Evolutionary conservation across 1,140 invertebrate genomes (phyloP), one percentile per base, ranked within the genome.

Genomic region (Trypoxylus dichotomus): DNA sequence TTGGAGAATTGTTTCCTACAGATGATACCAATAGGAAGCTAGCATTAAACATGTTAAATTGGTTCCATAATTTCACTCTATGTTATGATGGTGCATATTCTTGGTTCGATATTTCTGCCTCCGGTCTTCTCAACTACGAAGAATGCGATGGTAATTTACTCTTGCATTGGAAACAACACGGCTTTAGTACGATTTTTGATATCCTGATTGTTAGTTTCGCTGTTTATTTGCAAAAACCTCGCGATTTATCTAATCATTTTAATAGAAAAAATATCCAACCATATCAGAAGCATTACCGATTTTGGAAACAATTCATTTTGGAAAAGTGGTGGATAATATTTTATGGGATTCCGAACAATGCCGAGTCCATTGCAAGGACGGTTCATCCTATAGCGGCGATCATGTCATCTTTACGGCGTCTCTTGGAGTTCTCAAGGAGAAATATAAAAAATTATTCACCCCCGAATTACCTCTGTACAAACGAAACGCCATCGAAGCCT

Each of bases 321-420:
- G 85, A 13, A 88, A 86, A 82, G 85, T 88, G 83, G 89, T 91
- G 1, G 79, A 78, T 0, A 84, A 87, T 76, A 89, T 91, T 1
- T 81, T 84, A 21, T 90, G 87, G 87, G 84, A 86, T 76, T 6
- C 82, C 60, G 78, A 81, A 71, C 78, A 82, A 54, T 81, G 84
- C 24, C 79, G 82, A 8, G 84, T 93, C 1, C 87, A 85, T 11
- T 92, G 92, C 80, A 87, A 85, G 72, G 91, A 93, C 80, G 91
- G 90, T 1, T 87, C 88, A 68, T 60, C 86, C 1, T 90, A 90
- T 78, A 83, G 85, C 3, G 89, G 91, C 19, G 90, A 92, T 82
- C 90, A 92, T 85, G 89, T 92, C 0, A 91, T 94, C 72, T 86
- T 92, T 8, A 93, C 93, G 1, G 84, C 91, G 0, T 91, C 92